These are phyloP conservation scores for Temnothorax ravouxi DNA, from an alignment of 2,888 invertebrate species.

Conservation along the genomic window DNA sequence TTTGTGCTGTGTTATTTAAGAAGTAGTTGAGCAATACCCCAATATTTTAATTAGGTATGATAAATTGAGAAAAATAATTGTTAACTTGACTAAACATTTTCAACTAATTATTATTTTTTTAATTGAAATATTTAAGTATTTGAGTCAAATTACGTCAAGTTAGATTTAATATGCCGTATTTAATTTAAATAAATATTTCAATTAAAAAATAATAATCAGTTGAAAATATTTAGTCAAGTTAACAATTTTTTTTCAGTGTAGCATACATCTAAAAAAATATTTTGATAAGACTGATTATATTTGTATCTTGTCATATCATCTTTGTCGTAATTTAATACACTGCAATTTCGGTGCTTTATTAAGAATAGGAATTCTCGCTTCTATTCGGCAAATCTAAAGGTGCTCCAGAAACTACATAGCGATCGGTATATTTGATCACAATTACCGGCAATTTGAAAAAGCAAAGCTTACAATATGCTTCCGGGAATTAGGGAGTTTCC, in stretches of 20 bases:
- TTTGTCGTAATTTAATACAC: neutral
- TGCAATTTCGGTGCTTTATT: neutral
- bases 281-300: neutral
- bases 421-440: neutral
- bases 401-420: neutral
- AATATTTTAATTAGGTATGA: conserved; percentile 2
- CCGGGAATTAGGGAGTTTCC: neutral
- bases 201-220: too few species aligned
- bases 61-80: too few species aligned
- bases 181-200: too few species aligned
- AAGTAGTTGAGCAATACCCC: neutral
- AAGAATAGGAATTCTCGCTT: neutral
- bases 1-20: neutral
- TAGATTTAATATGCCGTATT: too few species aligned
- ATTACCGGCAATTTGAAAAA: neutral
- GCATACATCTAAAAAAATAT: neutral
- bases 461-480: neutral
- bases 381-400: neutral
- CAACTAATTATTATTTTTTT: too few species aligned
- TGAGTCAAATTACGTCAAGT: too few species aligned
- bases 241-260: too few species aligned
- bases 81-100: too few species aligned
- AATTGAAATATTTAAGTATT: too few species aligned
- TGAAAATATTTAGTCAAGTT: too few species aligned
- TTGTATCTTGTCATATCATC: neutral